Evolutionary conservation across 2,797 vertebrate genomes (phyloP).

Genomic region (Rachycentron canadum): DNA sequence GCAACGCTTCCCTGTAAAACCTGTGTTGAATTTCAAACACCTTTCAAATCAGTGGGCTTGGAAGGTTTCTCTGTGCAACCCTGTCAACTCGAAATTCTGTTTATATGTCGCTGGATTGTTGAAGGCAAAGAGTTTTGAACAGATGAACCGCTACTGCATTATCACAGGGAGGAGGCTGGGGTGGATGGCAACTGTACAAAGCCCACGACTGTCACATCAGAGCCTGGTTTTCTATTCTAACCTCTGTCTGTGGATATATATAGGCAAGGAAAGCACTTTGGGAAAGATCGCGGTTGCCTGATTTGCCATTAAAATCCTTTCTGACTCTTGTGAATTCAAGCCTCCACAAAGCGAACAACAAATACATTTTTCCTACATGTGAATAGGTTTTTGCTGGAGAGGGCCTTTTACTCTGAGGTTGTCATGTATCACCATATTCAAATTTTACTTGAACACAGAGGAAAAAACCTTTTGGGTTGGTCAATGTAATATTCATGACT

Average conservation of each 20-base stretch:
- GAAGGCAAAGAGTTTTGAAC: not conserved
- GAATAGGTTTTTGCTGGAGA: not conserved
- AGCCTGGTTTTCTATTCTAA: not conserved
- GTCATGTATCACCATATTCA: not conserved
- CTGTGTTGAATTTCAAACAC: conserved; percentile 9
- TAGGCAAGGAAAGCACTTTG: not conserved
- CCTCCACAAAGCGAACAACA: not conserved
- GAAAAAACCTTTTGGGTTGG: not conserved
- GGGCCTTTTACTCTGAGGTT: too few relatives aligned
- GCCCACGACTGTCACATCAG: not conserved
- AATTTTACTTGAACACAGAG: not conserved
- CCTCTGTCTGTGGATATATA: not conserved
- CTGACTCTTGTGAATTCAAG: not conserved
- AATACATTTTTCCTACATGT: too few relatives aligned
- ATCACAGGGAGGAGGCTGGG: not conserved
- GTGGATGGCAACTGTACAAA: not conserved
- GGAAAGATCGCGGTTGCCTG: not conserved
- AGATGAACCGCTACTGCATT: not conserved
- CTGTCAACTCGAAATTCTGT: not conserved
- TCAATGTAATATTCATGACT: conserved; percentile 45
- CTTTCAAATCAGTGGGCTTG: not conserved
- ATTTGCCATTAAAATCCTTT: conserved; percentile 4
- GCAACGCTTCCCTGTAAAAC: not conserved
- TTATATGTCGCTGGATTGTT: not conserved
- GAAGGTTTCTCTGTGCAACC: not conserved